Evolutionary conservation across 1,140 invertebrate genomes (phyloP), one percentile per base, ranked within the genome.

Genomic region (Trachymyrmex cornetzi): DNA sequence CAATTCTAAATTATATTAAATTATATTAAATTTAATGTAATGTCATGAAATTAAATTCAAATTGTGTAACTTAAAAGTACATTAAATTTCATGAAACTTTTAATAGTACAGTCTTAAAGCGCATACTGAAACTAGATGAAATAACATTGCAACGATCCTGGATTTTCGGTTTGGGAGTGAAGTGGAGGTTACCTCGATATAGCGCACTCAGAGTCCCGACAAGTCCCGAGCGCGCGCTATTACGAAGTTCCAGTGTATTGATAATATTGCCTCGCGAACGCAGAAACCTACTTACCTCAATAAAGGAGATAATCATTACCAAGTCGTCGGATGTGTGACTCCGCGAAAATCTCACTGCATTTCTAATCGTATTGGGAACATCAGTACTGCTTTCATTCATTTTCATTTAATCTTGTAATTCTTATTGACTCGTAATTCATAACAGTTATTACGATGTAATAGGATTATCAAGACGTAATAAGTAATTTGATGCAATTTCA

Each of bases 241-340:
- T 38, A 38, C 0, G 30, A 34, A 1, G 7, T 38, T 38, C 34
- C 7, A 38, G 34, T 9, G 24, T 34, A 61, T 48, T 14, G 55
- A 48, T 61, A 27, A 61, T 34, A 34, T 34, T 24, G 48, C 19
- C n/a, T 75, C 9, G 80, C 53, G 53, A 48, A 72, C 27, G 67
- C 6, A 3, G 38, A n/a, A 16, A 24, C 69, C 38, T 24, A 75
- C 24, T 84, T 84, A 84, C 69, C 38, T 84, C 80, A 61, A 84
- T 84, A 64, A 38, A 75, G 9, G 38, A 75, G 38, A 34, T 84
- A 63, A 44, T 74, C 22, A 27, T 61, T 84, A n/a, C 44, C 38
- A 6, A 0, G 22, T 63, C 12, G 19, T 38, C 59, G 22, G 4
- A 27, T 53, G 19, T 74, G 34, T 74, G 55, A 82, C 19, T 19